A percentile compares a stretch with the other conserved stretches of the same genome.
phyloP scores from a whole-genome alignment of 2,113 vertebrate species.

The Fregata magnificens region DNA sequence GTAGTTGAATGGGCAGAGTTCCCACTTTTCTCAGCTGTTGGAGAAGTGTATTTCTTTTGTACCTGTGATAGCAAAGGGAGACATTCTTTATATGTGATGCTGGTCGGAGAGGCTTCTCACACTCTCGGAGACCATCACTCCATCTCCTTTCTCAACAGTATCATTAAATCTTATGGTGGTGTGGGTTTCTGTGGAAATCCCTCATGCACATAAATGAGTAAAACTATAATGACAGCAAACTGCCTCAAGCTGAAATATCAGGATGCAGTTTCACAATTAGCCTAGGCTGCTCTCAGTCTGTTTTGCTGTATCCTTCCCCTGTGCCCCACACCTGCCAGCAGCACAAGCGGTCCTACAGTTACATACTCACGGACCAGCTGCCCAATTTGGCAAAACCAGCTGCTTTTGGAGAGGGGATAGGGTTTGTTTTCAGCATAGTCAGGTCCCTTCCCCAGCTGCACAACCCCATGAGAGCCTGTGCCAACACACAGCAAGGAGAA shows the following conservation, averaged over 20 bases:
- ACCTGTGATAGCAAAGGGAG: neutral
- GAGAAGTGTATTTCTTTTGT: neutral
- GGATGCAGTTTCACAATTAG: neutral
- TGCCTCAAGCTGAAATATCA: conserved; percentile 6
- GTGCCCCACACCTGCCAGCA: neutral
- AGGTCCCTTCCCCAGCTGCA: neutral
- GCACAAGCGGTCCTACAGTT: neutral
- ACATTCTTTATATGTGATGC: neutral
- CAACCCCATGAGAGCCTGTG: neutral
- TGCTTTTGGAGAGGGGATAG: neutral
- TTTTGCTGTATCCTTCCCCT: neutral
- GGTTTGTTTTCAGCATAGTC: neutral
- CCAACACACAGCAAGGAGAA: neutral
- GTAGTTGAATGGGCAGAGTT: neutral
- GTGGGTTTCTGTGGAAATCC: neutral
- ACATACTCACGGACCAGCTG: neutral
- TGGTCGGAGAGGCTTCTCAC: neutral
- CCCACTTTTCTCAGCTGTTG: neutral
- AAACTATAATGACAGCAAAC: neutral
- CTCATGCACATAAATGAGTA: neutral
- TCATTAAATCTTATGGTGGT: neutral
- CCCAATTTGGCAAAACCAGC: neutral
- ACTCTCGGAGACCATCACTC: neutral
- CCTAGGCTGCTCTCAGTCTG: neutral
- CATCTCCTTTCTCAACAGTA: neutral